A percentile compares a stretch with the other conserved stretches of the same genome.
phyloP scores from a whole-genome alignment of 2,113 vertebrate genomes.

The Pelmatolapia mariae region DNA sequence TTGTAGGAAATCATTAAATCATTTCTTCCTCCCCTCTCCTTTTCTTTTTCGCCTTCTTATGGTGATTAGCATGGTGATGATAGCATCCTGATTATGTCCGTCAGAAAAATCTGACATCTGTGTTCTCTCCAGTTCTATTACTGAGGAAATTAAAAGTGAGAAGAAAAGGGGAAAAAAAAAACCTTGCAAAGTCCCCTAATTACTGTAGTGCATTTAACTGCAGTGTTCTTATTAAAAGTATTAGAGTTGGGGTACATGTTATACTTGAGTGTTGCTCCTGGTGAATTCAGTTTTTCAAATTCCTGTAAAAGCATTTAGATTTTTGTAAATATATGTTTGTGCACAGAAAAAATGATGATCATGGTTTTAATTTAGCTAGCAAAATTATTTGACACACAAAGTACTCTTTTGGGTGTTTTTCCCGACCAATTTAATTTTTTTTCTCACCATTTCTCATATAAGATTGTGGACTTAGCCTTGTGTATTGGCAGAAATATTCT shows the following conservation, averaged over 20 bases:
- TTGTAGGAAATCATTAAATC: conserved; percentile 67
- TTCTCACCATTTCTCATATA: background rate
- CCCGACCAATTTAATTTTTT: background rate
- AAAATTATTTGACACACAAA: background rate
- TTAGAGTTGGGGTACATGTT: background rate
- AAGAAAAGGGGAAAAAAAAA: background rate
- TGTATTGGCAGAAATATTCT: background rate
- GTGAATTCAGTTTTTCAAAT: background rate
- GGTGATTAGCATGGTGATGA: conserved; percentile 65
- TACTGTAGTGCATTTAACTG: background rate
- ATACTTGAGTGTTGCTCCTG: background rate
- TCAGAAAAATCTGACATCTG: conserved; percentile 60
- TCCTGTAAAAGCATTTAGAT: background rate
- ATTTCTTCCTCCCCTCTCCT: conserved; percentile 44
- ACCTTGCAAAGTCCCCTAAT: background rate
- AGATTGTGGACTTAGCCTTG: background rate
- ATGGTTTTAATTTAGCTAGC: background rate
- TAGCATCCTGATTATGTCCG: conserved; percentile 57
- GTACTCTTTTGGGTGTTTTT: background rate
- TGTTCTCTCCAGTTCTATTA: conserved; percentile 23
- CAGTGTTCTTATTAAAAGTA: background rate
- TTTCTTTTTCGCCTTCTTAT: conserved; percentile 34
- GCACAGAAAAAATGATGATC: background rate
- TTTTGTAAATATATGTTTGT: background rate
- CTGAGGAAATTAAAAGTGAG: conserved; percentile 9